Evolutionary conservation across 2,797 vertebrate species (phyloP).

Genomic region (Microctenopoma steveboyesi): DNA sequence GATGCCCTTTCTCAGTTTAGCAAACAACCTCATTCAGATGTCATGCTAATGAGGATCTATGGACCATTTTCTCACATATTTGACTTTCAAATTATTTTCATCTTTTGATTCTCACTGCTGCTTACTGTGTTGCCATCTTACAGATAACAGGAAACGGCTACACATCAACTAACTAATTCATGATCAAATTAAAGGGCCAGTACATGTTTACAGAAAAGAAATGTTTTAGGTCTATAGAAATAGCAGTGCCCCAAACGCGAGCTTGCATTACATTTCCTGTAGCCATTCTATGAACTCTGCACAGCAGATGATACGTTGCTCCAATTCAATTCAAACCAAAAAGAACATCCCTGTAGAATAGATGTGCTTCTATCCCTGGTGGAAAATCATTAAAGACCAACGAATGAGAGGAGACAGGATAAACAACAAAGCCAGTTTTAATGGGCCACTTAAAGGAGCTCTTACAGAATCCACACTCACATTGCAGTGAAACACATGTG

Average conservation of each 20-base stretch:
- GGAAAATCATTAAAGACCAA: constrained; percentile 21
- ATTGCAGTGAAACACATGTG: constrained; percentile 70
- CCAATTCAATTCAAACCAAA: not conserved
- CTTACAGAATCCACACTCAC: constrained; percentile 76
- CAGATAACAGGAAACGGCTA: constrained; percentile 41
- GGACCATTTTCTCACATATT: constrained; percentile 10
- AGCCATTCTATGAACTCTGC: not conserved
- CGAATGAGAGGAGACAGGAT: constrained; percentile 48
- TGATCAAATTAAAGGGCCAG: not conserved
- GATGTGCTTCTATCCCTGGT: not conserved
- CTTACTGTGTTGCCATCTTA: constrained; percentile 52
- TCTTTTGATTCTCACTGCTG: not conserved
- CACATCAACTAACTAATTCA: not conserved
- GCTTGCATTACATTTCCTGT: constrained; percentile 1
- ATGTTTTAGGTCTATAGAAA: constrained; percentile 14
- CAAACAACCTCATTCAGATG: constrained; percentile 40
- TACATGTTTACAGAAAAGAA: constrained; percentile 14
- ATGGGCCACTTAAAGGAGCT: constrained; percentile 76
- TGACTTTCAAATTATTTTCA: constrained; percentile 1
- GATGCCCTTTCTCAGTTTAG: constrained; percentile 39
- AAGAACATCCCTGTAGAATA: not conserved
- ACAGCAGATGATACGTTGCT: not conserved
- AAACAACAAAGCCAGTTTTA: constrained; percentile 81
- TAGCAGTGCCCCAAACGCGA: constrained; percentile 18
- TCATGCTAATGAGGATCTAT: constrained; percentile 60